These are phyloP conservation scores for Phymastichus coffea DNA, from an alignment of 1,140 invertebrate species.

Conservation along the genomic window DNA sequence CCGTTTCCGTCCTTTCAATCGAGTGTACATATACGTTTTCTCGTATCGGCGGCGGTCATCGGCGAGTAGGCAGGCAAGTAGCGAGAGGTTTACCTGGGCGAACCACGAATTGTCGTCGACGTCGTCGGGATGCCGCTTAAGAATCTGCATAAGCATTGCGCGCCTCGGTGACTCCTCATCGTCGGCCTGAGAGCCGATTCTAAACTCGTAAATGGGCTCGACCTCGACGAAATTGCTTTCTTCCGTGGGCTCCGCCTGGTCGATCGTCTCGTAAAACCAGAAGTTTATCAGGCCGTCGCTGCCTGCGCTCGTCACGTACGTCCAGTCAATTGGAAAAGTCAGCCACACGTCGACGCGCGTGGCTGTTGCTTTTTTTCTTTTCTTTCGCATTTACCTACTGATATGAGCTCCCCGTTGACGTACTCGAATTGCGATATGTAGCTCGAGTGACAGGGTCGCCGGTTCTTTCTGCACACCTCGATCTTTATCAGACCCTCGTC, in stretches of 20 bases:
- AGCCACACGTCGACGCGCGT: too few relatives aligned
- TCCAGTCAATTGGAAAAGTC: too few relatives aligned
- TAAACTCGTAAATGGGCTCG: constrained; percentile 79
- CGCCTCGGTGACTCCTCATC: constrained; percentile 35
- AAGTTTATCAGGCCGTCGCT: constrained; percentile 80
- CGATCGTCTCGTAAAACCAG: constrained; percentile 87
- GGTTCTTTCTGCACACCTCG: constrained; percentile 69
- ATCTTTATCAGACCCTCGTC: constrained; percentile 83
- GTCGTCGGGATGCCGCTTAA: constrained; percentile 57
- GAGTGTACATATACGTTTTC: background rate
- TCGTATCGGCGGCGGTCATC: background rate
- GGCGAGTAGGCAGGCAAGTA: background rate
- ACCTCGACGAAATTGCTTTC: constrained; percentile 77
- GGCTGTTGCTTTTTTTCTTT: background rate
- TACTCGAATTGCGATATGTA: constrained; percentile 75
- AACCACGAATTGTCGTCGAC: constrained; percentile 65
- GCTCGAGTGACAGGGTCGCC: constrained; percentile 71
- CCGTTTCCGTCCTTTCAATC: constrained; percentile 72
- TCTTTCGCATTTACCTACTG: constrained; percentile 58
- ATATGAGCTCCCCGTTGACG: constrained; percentile 62
- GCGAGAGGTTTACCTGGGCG: constrained; percentile 63
- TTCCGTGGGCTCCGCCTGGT: constrained; percentile 75
- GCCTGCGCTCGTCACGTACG: too few relatives aligned
- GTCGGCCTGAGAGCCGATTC: constrained; percentile 51
- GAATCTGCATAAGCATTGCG: constrained; percentile 59